Evolutionary conservation across 2,113 vertebrate species (phyloP).

Genomic region (Eulemur macaco): DNA sequence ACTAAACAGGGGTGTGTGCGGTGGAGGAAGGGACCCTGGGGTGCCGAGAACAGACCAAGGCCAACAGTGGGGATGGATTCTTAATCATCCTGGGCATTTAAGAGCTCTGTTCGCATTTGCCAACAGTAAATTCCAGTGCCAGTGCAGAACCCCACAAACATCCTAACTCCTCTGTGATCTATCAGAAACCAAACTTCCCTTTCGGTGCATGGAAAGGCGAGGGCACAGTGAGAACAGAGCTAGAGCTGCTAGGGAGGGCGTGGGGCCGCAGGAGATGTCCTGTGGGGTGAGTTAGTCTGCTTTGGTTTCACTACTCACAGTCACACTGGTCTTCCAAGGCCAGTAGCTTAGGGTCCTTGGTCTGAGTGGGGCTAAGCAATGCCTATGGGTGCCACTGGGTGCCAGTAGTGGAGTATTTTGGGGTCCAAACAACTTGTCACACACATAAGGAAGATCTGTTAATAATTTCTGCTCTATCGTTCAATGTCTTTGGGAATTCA

Average conservation of each 20-base stretch:
- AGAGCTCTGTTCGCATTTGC: not conserved
- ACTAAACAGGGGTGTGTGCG: accelerated
- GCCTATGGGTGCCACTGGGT: conserved; percentile 68
- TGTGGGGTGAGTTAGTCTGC: not conserved
- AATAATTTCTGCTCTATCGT: not conserved
- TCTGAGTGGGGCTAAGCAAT: conserved; percentile 41
- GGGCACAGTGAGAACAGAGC: too few relatives aligned
- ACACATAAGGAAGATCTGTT: not conserved
- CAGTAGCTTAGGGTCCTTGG: not conserved
- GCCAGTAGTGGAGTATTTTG: conserved; percentile 63
- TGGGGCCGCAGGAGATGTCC: not conserved
- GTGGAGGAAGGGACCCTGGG: not conserved
- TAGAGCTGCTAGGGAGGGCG: not conserved
- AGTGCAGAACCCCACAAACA: not conserved
- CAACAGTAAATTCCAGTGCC: not conserved
- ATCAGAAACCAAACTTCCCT: conserved; percentile 23
- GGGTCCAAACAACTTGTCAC: not conserved
- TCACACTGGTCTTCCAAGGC: not conserved
- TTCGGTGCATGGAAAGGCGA: not conserved
- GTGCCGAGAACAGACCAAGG: not conserved
- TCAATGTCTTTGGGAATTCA: not conserved
- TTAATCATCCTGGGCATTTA: not conserved
- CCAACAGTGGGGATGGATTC: not conserved
- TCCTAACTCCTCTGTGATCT: not conserved
- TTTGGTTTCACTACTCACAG: not conserved